Base-by-base conservation (phyloP, 2,113 vertebrate species). In the Platanista minor region DNA sequence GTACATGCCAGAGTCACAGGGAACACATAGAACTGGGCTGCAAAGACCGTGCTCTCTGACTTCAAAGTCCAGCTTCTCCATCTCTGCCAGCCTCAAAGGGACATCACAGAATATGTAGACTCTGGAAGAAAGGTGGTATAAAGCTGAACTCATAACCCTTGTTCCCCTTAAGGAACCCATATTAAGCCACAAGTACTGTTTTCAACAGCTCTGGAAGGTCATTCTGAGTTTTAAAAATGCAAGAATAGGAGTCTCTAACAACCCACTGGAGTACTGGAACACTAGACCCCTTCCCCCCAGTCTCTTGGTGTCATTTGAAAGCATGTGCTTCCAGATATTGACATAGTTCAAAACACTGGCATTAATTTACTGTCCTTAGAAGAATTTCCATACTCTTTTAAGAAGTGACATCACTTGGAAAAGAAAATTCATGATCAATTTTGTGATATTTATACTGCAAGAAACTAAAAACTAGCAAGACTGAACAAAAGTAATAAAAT, bases 401-500 rank as follows among this genome's bases (percentile, higher is more conserved):
- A 64, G 94, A 39, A 87, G 1, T 87, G 27, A 52, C 11, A 54
- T 23, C 54, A 36, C 64, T 67, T 64, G 46, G 61, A 54, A 77
- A 78, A 61, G 36, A 86, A 87, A 90, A n/a, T 84, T 87, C 17
- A 52, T 12, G 92, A 15, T 33, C 36, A 78, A 52, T 91, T 95
- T 82, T 91, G 21, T 84, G 39, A 54, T 80, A 41, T 36, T 92
- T 87, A 49, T 29, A 49, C n/a, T 78, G 46, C 64, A 69, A 90
- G 27, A 81, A 6, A 84, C 15, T 80, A 41, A 87, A 89, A 89
- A 31, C 36, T 83, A 91, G n/a, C 20, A 95, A 91, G 36, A 43
- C 29, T 82, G 72, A 97, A 95, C n/a, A 80, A 52, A 95, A 82
- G 27, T 57, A 64, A 27, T 84, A 88, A 80, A 71, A 49, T 91